A percentile compares a stretch with the other conserved stretches of the same genome.
Evolutionary conservation across 2,113 vertebrate genomes (phyloP).

Genomic region (Ciconia boyciana): DNA sequence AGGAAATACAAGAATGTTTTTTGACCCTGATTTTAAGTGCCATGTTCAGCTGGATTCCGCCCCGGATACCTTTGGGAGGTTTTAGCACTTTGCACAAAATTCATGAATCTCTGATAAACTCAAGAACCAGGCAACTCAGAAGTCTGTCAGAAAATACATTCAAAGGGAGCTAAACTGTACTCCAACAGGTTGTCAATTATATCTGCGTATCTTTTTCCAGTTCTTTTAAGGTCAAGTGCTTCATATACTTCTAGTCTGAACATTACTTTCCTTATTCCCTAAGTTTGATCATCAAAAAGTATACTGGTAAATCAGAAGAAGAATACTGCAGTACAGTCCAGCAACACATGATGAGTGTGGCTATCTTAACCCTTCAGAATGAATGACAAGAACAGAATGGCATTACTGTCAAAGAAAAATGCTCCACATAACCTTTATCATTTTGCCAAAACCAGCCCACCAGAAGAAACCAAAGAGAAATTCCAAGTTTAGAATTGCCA

Average conservation of each 20-base stretch:
- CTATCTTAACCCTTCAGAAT: neutral
- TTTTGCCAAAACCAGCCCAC: neutral
- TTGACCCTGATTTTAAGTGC: neutral
- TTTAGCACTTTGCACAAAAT: neutral
- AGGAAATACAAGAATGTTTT: neutral
- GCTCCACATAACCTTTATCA: neutral
- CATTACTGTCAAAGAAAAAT: neutral
- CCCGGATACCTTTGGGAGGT: neutral
- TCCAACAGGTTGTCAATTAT: neutral
- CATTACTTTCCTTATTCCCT: neutral
- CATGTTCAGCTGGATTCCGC: neutral
- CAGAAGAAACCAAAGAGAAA: conserved; percentile 25
- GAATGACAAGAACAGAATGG: neutral
- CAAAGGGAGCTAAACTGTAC: neutral
- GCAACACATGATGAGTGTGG: neutral
- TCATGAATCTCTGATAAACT: neutral
- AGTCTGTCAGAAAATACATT: neutral
- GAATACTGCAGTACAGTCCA: neutral
- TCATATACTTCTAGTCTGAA: neutral
- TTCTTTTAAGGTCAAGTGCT: neutral
- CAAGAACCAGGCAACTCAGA: neutral
- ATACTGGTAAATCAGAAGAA: neutral
- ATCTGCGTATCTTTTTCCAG: neutral
- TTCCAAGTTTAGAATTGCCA: neutral
- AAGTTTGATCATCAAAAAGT: neutral